Evolutionary conservation across 2,888 invertebrate species (phyloP).

Genomic region (Agriopis marginaria): DNA sequence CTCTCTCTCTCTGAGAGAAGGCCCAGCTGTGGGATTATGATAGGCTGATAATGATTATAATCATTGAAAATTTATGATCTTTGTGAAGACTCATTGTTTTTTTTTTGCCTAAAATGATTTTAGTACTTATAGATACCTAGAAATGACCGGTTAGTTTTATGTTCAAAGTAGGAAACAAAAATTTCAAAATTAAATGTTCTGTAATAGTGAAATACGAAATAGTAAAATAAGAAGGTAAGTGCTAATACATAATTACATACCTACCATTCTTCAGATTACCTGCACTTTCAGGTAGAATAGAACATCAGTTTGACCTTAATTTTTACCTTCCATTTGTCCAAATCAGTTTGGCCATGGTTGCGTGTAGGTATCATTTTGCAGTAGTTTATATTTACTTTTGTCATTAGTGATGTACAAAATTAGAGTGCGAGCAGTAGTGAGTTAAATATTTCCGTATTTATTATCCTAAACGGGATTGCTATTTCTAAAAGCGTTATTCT

Average conservation of each 20-base stretch:
- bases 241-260: not conserved
- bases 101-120: too few species aligned
- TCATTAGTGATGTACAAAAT: constrained; percentile 67
- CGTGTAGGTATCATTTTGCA: constrained; percentile 23
- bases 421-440: constrained; percentile 74
- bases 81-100: too few species aligned
- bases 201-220: not conserved
- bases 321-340: constrained; percentile 36
- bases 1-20: too few species aligned
- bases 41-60: too few species aligned
- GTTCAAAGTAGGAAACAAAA: not conserved
- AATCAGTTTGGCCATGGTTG: constrained; percentile 54
- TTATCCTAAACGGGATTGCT: constrained; percentile 8
- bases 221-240: not conserved
- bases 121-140: too few species aligned
- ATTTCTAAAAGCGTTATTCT: constrained; percentile 1
- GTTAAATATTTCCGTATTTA: constrained; percentile 45
- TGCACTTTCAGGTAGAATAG: not conserved
- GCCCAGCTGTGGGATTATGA: too few species aligned
- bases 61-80: too few species aligned
- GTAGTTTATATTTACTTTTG: constrained; percentile 41
- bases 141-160: too few species aligned
- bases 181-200: not conserved
- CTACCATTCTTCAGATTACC: not conserved
- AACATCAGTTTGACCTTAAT: constrained; percentile 25